These are phyloP conservation scores for Cuniculus paca DNA, from an alignment of 2,797 vertebrate species.

Conservation along the genomic window DNA sequence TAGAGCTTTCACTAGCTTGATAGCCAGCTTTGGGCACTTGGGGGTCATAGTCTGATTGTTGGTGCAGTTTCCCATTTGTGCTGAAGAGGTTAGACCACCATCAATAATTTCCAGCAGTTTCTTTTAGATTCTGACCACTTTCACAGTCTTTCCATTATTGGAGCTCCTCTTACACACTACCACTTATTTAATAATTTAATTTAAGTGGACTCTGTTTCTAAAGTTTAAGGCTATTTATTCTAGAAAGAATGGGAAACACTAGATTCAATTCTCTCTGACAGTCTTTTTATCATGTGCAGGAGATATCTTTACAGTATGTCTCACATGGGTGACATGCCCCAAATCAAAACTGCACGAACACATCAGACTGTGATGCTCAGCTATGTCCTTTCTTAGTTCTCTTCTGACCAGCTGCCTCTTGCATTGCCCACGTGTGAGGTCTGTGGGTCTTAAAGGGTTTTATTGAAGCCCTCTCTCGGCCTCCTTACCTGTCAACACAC, in stretches of 20 bases:
- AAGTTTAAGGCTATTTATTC: not conserved
- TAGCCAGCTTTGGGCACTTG: not conserved
- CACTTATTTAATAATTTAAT: not conserved
- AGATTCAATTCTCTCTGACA: not conserved
- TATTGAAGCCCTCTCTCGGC: not conserved
- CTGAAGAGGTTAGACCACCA: not conserved
- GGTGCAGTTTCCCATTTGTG: not conserved
- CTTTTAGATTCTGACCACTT: not conserved
- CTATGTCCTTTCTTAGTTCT: not conserved
- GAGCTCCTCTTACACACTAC: accelerated
- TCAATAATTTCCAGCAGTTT: not conserved
- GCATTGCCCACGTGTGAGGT: not conserved
- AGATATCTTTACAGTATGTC: not conserved
- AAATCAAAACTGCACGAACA: not conserved
- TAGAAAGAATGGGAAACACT: not conserved
- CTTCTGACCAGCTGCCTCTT: not conserved
- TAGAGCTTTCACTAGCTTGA: not conserved
- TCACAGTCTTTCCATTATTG: not conserved
- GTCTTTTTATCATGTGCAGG: not conserved
- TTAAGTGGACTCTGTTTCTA: not conserved
- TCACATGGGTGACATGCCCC: not conserved
- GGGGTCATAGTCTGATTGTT: not conserved
- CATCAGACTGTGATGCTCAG: too few species aligned
- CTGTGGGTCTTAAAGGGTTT: not conserved
- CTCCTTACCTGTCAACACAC: not conserved